Evolutionary conservation across 2,113 vertebrate genomes (phyloP).

Genomic region (Apaloderma vittatum): DNA sequence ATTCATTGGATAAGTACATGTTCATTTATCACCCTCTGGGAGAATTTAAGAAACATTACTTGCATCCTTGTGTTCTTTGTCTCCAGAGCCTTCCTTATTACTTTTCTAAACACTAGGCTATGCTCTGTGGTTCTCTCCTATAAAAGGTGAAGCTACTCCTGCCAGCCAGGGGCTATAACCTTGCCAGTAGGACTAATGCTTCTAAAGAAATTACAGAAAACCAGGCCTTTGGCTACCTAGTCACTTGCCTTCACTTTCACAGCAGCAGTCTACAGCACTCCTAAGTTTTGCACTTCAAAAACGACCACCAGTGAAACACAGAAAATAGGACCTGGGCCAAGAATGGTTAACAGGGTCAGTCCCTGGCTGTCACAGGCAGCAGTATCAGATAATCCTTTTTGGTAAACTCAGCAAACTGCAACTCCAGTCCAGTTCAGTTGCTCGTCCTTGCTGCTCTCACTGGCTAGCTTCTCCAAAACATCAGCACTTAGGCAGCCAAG

Average conservation of each 20-base stretch:
- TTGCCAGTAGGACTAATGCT: background rate
- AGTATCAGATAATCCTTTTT: background rate
- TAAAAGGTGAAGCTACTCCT: background rate
- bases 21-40: background rate
- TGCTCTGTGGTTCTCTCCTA: background rate
- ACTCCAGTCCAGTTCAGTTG: background rate
- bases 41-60: background rate
- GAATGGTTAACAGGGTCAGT: background rate
- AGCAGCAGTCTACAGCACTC: background rate
- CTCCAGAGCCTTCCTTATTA: background rate
- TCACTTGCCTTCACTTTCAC: background rate
- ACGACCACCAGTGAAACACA: background rate
- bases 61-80: background rate
- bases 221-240: background rate
- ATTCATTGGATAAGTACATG: background rate
- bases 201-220: background rate
- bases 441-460: background rate
- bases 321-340: background rate
- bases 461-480: background rate
- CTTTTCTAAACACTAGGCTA: background rate
- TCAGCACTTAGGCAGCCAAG: conserved; percentile 9
- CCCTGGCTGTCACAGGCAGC: background rate
- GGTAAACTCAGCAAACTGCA: background rate
- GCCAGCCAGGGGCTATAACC: background rate
- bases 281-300: background rate